Percentiles rank a stretch among this genome's conserved stretches.
Conservation (phyloP, 2,888 invertebrate species). For the Noctuana brunneofusca region DNA sequence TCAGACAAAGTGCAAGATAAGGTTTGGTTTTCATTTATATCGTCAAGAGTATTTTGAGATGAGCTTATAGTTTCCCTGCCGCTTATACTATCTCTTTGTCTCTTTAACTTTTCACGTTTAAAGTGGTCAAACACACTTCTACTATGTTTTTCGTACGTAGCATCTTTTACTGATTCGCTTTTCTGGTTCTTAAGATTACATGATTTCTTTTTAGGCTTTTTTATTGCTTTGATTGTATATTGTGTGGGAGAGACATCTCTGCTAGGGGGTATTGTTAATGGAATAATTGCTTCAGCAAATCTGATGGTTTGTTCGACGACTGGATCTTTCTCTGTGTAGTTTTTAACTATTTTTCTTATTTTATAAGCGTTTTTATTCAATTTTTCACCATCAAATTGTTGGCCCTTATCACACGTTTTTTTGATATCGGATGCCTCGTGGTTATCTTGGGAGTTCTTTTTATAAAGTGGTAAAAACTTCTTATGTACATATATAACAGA, state of each 20-base stretch:
- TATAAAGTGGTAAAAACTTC: constrained; percentile 48
- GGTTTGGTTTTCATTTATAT: constrained; percentile 64
- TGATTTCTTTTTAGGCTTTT: constrained; percentile 48
- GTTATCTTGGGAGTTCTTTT: constrained; percentile 17
- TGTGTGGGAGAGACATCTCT: constrained; percentile 51
- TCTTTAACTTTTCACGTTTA: constrained; percentile 47
- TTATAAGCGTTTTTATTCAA: constrained; percentile 37
- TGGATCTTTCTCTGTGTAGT: constrained; percentile 46
- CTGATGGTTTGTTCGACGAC: constrained; percentile 64
- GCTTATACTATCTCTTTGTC: constrained; percentile 49
- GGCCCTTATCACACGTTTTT: constrained; percentile 50
- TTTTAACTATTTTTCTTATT: constrained; percentile 42
- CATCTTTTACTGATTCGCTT: constrained; percentile 36
- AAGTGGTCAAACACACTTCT: constrained; percentile 52
- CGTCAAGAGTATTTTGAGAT: constrained; percentile 65
- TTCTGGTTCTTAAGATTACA: constrained; percentile 33
- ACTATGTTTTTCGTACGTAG: constrained; percentile 48
- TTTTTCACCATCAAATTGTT: constrained; percentile 49
- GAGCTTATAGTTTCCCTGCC: constrained; percentile 54
- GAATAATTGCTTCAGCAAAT: constrained; percentile 66
- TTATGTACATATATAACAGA: constrained; percentile 68
- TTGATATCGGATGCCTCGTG: constrained; percentile 25
- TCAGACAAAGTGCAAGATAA: constrained; percentile 65
- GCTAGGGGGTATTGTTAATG: constrained; percentile 61
- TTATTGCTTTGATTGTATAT: constrained; percentile 61